Percentiles rank a stretch among this genome's conserved stretches.
phyloP scores from a whole-genome alignment of 2,797 vertebrate genomes.

The Chaetophractus vellerosus region DNA sequence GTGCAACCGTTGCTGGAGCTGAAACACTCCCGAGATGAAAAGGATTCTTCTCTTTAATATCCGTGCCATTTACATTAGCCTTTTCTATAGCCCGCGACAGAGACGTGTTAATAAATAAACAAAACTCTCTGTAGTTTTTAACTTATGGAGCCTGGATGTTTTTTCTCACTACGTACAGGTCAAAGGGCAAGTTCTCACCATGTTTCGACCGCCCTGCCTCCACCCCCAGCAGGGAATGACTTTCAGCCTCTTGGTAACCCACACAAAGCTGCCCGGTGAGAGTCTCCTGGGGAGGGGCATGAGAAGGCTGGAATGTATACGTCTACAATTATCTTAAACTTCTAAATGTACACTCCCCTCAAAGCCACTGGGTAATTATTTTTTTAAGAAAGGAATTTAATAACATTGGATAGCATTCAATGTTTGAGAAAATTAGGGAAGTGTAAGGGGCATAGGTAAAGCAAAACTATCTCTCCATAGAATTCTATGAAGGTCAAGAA shows the following conservation, averaged over 20 bases:
- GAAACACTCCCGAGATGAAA: background rate
- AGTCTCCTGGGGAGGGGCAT: background rate
- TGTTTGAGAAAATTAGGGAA: slow-evolving; percentile 39
- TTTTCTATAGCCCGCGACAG: slow-evolving; percentile 22
- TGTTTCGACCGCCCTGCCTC: slow-evolving; percentile 20
- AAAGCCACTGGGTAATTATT: slow-evolving; percentile 43
- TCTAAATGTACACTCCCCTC: background rate
- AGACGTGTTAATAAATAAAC: slow-evolving; percentile 40
- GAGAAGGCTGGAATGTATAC: background rate
- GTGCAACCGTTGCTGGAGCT: background rate
- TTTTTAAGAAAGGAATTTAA: background rate
- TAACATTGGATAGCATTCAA: background rate
- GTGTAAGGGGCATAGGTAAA: background rate
- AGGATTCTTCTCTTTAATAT: background rate
- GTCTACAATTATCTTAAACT: slow-evolving; percentile 1
- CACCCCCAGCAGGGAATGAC: slow-evolving; percentile 10
- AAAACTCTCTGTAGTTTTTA: slow-evolving; percentile 30
- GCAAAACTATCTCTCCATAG: background rate
- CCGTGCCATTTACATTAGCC: background rate
- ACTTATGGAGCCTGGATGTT: background rate
- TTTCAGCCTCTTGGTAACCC: background rate
- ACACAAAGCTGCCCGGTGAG: background rate
- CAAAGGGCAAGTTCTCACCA: slow-evolving; percentile 65
- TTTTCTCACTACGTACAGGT: background rate
- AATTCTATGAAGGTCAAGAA: background rate